Evolutionary conservation across 2,888 invertebrate species (phyloP).

Genomic region (Volucella inflata): DNA sequence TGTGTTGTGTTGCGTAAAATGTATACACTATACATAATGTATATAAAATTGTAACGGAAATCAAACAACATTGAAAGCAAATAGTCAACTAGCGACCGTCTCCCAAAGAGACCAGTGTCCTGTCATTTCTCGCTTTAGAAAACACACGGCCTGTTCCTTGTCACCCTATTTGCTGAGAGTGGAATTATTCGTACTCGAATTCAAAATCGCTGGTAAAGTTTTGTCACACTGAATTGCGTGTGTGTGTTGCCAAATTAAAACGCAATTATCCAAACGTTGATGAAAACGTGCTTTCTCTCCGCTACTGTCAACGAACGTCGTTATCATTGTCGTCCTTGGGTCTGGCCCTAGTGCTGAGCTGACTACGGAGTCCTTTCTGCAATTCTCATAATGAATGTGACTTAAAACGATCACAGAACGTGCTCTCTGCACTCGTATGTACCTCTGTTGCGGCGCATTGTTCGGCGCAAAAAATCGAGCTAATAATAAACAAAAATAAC

Average conservation of each 20-base stretch:
- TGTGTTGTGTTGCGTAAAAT: background rate
- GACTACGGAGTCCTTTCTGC: slow-evolving; percentile 24
- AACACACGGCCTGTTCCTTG: background rate
- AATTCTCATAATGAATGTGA: slow-evolving; percentile 57
- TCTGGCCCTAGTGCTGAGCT: background rate
- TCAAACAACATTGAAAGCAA: slow-evolving; percentile 64
- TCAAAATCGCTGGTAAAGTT: slow-evolving; percentile 51
- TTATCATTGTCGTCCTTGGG: slow-evolving; percentile 27
- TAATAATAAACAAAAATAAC: slow-evolving; percentile 73
- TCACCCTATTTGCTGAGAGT: background rate
- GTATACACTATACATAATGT: slow-evolving; percentile 16
- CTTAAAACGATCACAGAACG: slow-evolving; percentile 68
- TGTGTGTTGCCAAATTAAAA: slow-evolving; percentile 73
- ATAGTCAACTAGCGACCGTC: slow-evolving; percentile 38
- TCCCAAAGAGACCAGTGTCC: slow-evolving; percentile 52
- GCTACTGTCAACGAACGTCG: no score
- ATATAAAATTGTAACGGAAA: slow-evolving; percentile 54
- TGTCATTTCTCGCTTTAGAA: background rate
- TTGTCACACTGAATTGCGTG: slow-evolving; percentile 64
- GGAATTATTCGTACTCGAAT: slow-evolving; percentile 30
- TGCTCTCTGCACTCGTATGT: slow-evolving; percentile 1
- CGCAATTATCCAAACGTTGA: slow-evolving; percentile 74
- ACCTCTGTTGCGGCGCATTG: slow-evolving; percentile 36
- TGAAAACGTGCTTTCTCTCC: slow-evolving; percentile 60
- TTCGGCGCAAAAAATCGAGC: slow-evolving; percentile 69